phyloP scores from a whole-genome alignment of 2,888 invertebrate species.

The Allolobophora icterica region DNA sequence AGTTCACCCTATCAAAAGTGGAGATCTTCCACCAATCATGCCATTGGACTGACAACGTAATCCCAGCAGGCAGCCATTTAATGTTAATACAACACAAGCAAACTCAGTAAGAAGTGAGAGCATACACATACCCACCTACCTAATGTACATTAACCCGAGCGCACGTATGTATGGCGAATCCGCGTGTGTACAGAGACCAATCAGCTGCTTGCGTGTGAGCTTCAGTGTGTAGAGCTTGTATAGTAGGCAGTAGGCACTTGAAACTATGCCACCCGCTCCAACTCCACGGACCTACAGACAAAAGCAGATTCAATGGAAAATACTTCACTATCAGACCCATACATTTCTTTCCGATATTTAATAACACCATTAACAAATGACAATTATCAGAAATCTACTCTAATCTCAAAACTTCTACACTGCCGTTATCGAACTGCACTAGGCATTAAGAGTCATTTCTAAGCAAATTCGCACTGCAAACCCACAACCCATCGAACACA shows the following conservation, averaged over 20 bases:
- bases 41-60: background rate
- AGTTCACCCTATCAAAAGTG: too few relatives aligned
- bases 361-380: background rate
- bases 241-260: conserved; percentile 98
- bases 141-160: conserved; percentile 82
- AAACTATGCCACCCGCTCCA: conserved; percentile 98
- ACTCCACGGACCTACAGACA: conserved; percentile 86
- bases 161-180: conserved; percentile 97
- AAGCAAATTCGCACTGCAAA: background rate
- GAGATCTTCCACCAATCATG: background rate
- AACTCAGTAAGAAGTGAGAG: background rate
- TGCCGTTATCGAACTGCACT: background rate
- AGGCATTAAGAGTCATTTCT: background rate
- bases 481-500: too few relatives aligned
- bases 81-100: too few relatives aligned
- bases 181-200: conserved; percentile 89
- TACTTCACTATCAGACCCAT: background rate
- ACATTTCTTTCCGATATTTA: background rate
- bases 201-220: conserved; percentile 95
- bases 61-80: too few relatives aligned
- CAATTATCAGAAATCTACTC: background rate
- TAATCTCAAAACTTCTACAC: background rate
- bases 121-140: conserved; percentile 65
- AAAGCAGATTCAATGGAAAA: background rate
- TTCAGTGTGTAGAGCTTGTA: conserved; percentile 96